Evolutionary conservation across 1,140 invertebrate genomes (phyloP), one percentile per base, ranked within the genome.

Genomic region (Diorhabda elongata): DNA sequence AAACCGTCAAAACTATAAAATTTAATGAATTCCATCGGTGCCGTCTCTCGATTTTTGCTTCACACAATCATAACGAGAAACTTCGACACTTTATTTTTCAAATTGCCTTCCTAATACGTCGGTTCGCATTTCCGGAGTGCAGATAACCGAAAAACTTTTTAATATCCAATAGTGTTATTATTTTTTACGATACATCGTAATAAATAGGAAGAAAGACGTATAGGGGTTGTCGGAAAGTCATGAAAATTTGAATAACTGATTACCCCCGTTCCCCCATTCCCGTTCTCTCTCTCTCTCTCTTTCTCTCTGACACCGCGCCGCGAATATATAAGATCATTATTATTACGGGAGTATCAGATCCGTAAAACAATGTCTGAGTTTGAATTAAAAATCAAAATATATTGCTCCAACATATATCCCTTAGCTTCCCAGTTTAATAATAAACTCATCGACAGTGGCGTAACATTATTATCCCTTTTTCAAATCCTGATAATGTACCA

Each of bases 341-440:
- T 76, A 76, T 76, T 74, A 73, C 70, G 69, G 26, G 71, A 69
- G 74, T 76, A 75, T 75, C 73, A 75, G 71, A 69, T 73, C 69
- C 75, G 69, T 77, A 78, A 77, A 78, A 78, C 76, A 76, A 75
- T 74, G 76, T 77, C 75, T 77, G 76, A 71, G 71, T 78, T 74
- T 78, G 77, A 78, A 78, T 77, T 78, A 78, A 78, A 78, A 78
- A 78, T 78, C 77, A 78, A 78, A 78, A 78, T 78, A 78, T 78
- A 78, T 78, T 74, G 77, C 74, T 70, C 66, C 69, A 73, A 60
- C 74, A 74, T 76, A 76, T 76, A 76, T 75, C 72, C 73, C 70
- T 67, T 71, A 71, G 71, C 26, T 26, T 64, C 58, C 70, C 61
- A 69, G 69, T 72, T 76, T 75, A 76, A 76, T 67, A 67, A 67